Evolutionary conservation across 2,797 vertebrate genomes (phyloP), one percentile per base, ranked within the genome.

Genomic region (Oceanodroma leucorhoa): DNA sequence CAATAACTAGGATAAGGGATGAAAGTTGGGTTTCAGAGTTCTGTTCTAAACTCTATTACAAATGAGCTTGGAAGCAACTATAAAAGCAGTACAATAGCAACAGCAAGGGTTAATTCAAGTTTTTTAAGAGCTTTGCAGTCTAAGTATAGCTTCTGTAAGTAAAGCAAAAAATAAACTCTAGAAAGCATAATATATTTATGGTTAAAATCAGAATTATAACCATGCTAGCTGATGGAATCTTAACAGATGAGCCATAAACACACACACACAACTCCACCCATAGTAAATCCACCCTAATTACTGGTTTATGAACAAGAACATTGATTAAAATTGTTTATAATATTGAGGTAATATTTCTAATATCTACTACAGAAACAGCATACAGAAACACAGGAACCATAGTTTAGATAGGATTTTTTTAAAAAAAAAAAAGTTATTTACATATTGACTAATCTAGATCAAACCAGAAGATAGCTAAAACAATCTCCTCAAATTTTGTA

Each of bases 291-390:
- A 89, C 18, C 50, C 60, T 43, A 93, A 71, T 54, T 53, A 75
- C 34, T 58, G 43, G 45, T 53, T 95, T 82, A 84, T 93, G 83
- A 85, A 51, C 50, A 72, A 87, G 26, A 96, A 85, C 93, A 93
- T 48, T 66, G 21, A 96, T 79, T 70, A 64, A 97, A 94, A 60
- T 75, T 70, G 6, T 72, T 96, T 89, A 75, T 91, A 96, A 83
- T 93, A 71, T 13, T 93, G 60, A 89, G 75, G 90, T 70, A 73
- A 50, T 65, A 96, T 87, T 96, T 97, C 89, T 90, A 97, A 29
- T 66, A 81, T 6, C 55, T 67, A 34, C 30, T 75, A 45, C 3
- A 89, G 43, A 75, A 92, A 79, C 22, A 89, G 36, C 29, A 50
- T 6, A 57, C 10, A 81, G 53, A 90, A 77, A 89, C 34, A 45